Evolutionary conservation across 2,797 vertebrate species (phyloP), one percentile per base, ranked within the genome.

Genomic region (Artibeus jamaicensis): DNA sequence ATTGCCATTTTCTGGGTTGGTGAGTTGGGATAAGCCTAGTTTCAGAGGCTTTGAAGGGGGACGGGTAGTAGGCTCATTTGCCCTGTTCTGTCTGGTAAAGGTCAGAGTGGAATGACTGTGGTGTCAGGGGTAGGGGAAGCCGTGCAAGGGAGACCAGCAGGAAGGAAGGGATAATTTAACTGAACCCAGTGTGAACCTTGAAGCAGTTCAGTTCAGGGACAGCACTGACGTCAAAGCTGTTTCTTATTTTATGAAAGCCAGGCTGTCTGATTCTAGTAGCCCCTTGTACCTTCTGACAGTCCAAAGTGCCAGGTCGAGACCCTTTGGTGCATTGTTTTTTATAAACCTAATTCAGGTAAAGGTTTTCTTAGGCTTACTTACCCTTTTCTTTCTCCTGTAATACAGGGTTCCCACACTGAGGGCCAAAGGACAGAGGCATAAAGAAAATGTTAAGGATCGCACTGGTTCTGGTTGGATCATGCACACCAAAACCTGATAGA

Each of bases 111-210:
- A 91, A 79, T 93, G 78, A 70, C 83, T 53, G 6, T 21, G 19
- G 67, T 91, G 93, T 95, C 95, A 92, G 94, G 94, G 88, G 97
- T 96, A 90, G 96, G 96, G 93, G 87, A 97, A 97, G 81, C 71
- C 15, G 89, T 46, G 91, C 76, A 78, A 91, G 9, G 22, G n/a
- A 87, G 34, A 95, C 85, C 68, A 81, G 95, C 92, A 96, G 96
- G 92, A 84, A 97, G 77, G 96, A 96, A 97, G 57, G 97, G 71
- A 95, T 97, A 95, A 98, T 97, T 97, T 94, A 94, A 96, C 95
- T 97, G 96, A 94, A 96, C 94, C 91, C 21, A 92, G 65, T 24
- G 0, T 67, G 96, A 92, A 97, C 96, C 96, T 98, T 86, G 29
- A 73, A 97, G 96, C 91, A 97, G 97, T 96, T 96, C 96, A 88